These are phyloP conservation scores for Megalonaias nervosa DNA, from an alignment of 1,140 invertebrate species.

Conservation along the genomic window DNA sequence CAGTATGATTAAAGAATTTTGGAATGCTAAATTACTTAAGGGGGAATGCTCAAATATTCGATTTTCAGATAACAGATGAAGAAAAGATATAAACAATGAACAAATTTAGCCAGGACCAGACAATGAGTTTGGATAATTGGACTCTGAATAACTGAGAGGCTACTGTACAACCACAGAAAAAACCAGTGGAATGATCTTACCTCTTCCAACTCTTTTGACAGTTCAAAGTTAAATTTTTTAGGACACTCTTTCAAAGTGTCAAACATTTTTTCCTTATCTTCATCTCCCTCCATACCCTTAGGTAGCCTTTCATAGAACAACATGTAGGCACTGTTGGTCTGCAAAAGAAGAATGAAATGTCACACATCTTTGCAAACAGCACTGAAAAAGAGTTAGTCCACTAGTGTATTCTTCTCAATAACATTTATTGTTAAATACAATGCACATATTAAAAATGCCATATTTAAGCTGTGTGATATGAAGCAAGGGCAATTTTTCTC, in stretches of 20 bases:
- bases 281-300: slow-evolving; percentile 32
- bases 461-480: too few relatives aligned
- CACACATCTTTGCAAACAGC: neutral
- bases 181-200: slow-evolving; percentile 38
- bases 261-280: slow-evolving; percentile 34
- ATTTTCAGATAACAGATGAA: too few relatives aligned
- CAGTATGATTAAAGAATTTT: too few relatives aligned
- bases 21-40: too few relatives aligned
- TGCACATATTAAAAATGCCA: too few relatives aligned
- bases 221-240: slow-evolving; percentile 66
- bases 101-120: neutral
- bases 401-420: too few relatives aligned
- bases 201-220: slow-evolving; percentile 64
- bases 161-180: neutral
- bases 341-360: slow-evolving; percentile 20
- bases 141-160: neutral
- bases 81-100: neutral
- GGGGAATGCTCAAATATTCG: too few relatives aligned
- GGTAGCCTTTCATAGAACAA: slow-evolving; percentile 89
- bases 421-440: too few relatives aligned
- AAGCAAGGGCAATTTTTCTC: too few relatives aligned
- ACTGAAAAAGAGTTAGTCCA: neutral
- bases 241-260: slow-evolving; percentile 3
- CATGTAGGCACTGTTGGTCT: slow-evolving; percentile 97
- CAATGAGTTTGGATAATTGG: neutral